These are phyloP conservation scores for Thymelicus lineola DNA, from an alignment of 2,888 invertebrate genomes.

Conservation along the genomic window DNA sequence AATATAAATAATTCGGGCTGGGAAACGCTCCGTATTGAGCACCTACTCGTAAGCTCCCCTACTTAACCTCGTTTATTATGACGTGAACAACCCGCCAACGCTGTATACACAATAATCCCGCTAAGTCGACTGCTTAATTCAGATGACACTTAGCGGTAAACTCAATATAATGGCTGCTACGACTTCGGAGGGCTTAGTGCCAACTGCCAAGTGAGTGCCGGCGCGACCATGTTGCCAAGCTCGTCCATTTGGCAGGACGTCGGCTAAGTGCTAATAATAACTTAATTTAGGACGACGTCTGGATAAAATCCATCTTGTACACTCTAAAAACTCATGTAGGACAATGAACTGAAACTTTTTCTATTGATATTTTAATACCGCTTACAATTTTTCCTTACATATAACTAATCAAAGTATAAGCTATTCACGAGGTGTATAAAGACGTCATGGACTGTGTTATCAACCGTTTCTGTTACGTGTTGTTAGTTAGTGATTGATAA, in stretches of 20 bases:
- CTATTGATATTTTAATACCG: no score
- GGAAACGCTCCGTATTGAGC: not conserved
- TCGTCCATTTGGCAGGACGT: constrained; percentile 1
- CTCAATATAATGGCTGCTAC: not conserved
- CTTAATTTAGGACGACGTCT: not conserved
- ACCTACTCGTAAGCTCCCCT: not conserved
- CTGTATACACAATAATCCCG: not conserved
- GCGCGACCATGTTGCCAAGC: not conserved
- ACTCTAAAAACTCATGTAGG: no score
- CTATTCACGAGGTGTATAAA: no score
- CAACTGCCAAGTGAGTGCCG: no score
- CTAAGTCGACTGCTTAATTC: constrained; percentile 5
- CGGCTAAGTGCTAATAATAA: not conserved
- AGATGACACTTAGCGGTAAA: constrained; percentile 2
- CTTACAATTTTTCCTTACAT: no score
- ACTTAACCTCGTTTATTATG: not conserved
- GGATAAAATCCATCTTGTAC: not conserved
- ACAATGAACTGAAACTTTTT: no score
- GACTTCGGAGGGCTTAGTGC: no score
- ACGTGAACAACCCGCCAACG: not conserved
- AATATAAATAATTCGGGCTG: not conserved
- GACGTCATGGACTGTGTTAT: no score
- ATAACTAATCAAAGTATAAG: no score
- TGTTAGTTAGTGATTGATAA: no score
- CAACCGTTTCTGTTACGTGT: no score